Conservation (phyloP, 2,888 invertebrate species). For the Pollenia amentaria region DNA sequence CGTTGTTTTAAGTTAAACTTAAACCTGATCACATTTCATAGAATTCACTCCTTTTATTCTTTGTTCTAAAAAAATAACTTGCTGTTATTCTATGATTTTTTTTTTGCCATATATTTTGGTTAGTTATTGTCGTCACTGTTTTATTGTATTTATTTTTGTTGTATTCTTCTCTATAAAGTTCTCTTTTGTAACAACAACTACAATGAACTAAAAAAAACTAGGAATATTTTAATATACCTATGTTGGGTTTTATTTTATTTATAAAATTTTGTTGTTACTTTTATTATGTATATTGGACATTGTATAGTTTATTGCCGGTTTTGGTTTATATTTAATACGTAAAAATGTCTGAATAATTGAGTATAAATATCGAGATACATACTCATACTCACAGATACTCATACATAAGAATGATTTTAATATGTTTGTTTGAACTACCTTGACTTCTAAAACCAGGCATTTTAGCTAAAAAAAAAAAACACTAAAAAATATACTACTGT, state of each 20-base stretch:
- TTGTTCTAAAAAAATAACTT: constrained; percentile 11
- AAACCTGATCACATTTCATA: too few species aligned
- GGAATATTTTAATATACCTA: constrained; percentile 40
- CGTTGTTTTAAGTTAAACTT: too few species aligned
- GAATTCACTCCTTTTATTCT: background rate
- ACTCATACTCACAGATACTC: too few species aligned
- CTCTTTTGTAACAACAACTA: constrained; percentile 19
- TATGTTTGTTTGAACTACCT: constrained; percentile 67
- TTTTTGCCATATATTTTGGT: background rate
- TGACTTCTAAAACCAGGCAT: constrained; percentile 67
- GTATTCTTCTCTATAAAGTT: constrained; percentile 10
- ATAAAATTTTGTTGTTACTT: constrained; percentile 1
- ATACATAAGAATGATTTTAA: background rate
- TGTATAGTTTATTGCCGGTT: constrained; percentile 54
- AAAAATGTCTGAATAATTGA: too few species aligned
- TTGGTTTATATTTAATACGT: background rate
- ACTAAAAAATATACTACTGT: too few species aligned
- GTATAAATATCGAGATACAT: background rate
- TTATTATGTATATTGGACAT: constrained; percentile 34
- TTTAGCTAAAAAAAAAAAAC: constrained; percentile 25
- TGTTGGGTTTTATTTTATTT: too few species aligned
- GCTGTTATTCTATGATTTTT: background rate
- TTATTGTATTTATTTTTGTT: background rate
- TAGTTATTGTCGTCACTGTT: constrained; percentile 17
- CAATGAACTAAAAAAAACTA: constrained; percentile 29